Percentiles rank a stretch among this genome's conserved stretches.
phyloP scores from a whole-genome alignment of 2,113 vertebrate species.

The Pardalotus punctatus region DNA sequence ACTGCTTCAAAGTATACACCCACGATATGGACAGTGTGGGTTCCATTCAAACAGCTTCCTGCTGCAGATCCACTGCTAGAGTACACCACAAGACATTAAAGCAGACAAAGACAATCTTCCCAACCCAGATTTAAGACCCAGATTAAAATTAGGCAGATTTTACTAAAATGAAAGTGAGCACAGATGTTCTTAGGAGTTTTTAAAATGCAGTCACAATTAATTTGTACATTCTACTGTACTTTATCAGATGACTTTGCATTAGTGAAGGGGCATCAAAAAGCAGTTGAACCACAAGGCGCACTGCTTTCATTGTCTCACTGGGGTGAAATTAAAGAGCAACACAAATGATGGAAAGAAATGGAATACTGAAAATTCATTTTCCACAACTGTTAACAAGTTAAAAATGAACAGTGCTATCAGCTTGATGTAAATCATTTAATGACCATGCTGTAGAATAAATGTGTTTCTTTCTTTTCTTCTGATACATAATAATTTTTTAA shows the following conservation, averaged over 20 bases:
- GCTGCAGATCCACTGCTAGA: background rate
- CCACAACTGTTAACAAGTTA: background rate
- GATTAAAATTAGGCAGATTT: background rate
- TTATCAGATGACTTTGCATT: background rate
- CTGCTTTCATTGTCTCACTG: background rate
- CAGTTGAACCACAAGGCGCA: background rate
- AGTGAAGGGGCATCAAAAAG: background rate
- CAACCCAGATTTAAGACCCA: background rate
- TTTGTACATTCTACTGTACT: background rate
- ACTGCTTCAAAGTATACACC: background rate
- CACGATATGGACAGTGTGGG: background rate
- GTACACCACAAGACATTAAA: background rate
- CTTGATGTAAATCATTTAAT: background rate
- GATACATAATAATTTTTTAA: background rate
- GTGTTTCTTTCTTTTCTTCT: background rate
- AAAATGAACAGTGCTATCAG: background rate
- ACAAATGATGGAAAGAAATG: background rate
- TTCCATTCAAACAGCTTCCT: background rate
- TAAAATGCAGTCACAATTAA: background rate
- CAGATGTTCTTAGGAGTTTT: background rate
- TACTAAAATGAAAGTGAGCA: background rate
- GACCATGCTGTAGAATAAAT: background rate
- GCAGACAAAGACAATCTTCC: background rate
- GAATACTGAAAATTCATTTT: conserved; percentile 6
- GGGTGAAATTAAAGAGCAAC: background rate